Evolutionary conservation across 2,797 vertebrate genomes (phyloP), one percentile per base, ranked within the genome.

Genomic region (Threskiornis aethiopicus): DNA sequence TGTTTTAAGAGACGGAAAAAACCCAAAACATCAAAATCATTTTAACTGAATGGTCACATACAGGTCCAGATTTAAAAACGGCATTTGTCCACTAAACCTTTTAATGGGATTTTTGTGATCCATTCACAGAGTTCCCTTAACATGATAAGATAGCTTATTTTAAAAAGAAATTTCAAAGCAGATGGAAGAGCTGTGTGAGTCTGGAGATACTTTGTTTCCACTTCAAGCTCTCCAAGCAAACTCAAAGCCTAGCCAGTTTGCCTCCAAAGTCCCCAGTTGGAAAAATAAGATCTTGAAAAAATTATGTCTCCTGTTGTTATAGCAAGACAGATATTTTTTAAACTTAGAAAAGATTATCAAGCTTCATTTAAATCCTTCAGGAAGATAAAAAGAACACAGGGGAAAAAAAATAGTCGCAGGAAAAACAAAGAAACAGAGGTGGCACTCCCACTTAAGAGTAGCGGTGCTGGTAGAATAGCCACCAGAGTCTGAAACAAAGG

Each of bases 271-370:
- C 66, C 31, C 77, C 75, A 76, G 17, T 4, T 94, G 87, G 57
- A 80, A 95, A 97, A 94, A 89, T 57, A 93, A 92, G 52, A 52
- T 89, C 37, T 35, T 78, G 33, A 76, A 93, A 91, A 91, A 91
- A 84, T 42, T 51, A n/a, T 46, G 12, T 91, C 84, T 93, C 22
- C 59, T 87, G 9, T 78, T 92, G 29, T 73, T 76, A 59, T 9
- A 47, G 69, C 22, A 35, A 41, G 73, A 71, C 25, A 77, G 71
- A 51, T 93, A 21, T 33, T 67, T 89, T 92, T 89, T 82, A 47
- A 80, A 84, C 20, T 66, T 62, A 62, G 61, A 58, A 72, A 90
- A 81, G 1, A 17, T 87, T 78, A 47, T 66, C 33, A 72, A 83
- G 13, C 33, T 76, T 79, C 9, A 35, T 58, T 91, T 57, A 59